phyloP scores from a whole-genome alignment of 2,888 invertebrate species.

The Drosophila pseudotalamancana region DNA sequence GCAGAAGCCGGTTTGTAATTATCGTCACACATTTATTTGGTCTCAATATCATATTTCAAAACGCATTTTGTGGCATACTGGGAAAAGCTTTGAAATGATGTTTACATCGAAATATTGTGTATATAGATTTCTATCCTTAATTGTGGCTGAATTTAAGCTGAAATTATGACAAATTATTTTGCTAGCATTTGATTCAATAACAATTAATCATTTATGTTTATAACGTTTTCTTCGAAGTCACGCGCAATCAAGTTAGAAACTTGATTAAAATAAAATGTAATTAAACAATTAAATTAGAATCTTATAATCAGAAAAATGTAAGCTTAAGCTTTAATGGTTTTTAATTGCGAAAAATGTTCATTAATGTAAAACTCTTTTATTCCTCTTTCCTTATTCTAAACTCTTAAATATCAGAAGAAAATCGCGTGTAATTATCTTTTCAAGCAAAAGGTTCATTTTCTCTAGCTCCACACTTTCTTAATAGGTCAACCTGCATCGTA shows the following conservation, averaged over 20 bases:
- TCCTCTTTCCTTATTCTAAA: too few species aligned
- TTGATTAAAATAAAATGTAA: slow-evolving; percentile 1
- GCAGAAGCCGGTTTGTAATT: slow-evolving; percentile 46
- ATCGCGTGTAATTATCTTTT: too few species aligned
- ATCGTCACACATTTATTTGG: slow-evolving; percentile 50
- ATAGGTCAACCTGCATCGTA: background rate
- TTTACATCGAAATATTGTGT: background rate
- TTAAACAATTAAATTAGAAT: too few species aligned
- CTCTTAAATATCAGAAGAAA: too few species aligned
- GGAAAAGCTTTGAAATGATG: slow-evolving; percentile 19
- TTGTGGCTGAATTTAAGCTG: slow-evolving; percentile 7
- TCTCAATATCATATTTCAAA: slow-evolving; percentile 34
- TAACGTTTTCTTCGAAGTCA: background rate
- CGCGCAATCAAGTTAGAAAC: background rate
- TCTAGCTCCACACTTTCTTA: background rate
- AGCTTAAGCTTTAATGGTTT: too few species aligned
- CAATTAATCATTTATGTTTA: slow-evolving; percentile 11
- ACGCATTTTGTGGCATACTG: slow-evolving; percentile 29
- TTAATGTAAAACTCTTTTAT: too few species aligned
- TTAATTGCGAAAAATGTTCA: too few species aligned
- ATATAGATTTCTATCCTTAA: background rate
- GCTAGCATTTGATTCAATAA: slow-evolving; percentile 5
- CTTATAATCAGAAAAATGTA: too few species aligned
- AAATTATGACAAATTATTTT: slow-evolving; percentile 18
- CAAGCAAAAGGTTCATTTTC: too few species aligned